Base-by-base conservation (phyloP, 1,140 invertebrate species). In the Cyclargus thomasi region DNA sequence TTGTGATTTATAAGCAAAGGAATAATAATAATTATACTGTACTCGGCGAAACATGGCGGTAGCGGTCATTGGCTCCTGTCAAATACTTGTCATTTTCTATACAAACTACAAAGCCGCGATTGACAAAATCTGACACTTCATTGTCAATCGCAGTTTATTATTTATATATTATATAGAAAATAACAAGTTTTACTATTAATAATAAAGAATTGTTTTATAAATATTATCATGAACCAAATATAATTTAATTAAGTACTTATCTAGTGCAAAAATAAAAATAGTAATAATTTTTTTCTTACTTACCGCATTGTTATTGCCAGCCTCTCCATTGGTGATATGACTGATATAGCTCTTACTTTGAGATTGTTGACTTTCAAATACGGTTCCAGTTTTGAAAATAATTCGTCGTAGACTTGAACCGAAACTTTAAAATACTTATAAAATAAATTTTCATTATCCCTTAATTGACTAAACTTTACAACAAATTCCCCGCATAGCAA, bases 371-470 rank as follows among this genome's bases (percentile, higher is more conserved):
- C 62, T 63, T 69, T 69, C 63, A 69, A 69, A 65, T 65, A 69
- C 22, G 68, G 68, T 53, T 69, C 67, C 67, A 69, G 63, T 69
- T 69, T 69, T 57, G 63, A 69, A 69, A 35, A 69, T 69, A 69
- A 65, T 69, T 69, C 67, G 35, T 69, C 67, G 64, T 69, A 69
- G 67, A 69, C 53, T 62, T 69, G 67, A 59, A 69, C 21, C 35
- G 67, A 69, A 69, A 65, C 67, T 69, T 66, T 70, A 66, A 63
- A 66, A 70, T 66, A 69, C 65, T 69, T 66, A 53, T 65, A 69
- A 23, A 69, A 70, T 29, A 59, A 70, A 17, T 23, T 70, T 55
- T 70, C 68, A 70, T 70, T 70, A 53, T 66, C 23, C 63, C 68
- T 66, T 70, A 66, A 70, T 70, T 29, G 62, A 20, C 55, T 20